Evolutionary conservation across 2,113 vertebrate genomes (phyloP), one percentile per base, ranked within the genome.

Genomic region (Microcebus griseorufus): DNA sequence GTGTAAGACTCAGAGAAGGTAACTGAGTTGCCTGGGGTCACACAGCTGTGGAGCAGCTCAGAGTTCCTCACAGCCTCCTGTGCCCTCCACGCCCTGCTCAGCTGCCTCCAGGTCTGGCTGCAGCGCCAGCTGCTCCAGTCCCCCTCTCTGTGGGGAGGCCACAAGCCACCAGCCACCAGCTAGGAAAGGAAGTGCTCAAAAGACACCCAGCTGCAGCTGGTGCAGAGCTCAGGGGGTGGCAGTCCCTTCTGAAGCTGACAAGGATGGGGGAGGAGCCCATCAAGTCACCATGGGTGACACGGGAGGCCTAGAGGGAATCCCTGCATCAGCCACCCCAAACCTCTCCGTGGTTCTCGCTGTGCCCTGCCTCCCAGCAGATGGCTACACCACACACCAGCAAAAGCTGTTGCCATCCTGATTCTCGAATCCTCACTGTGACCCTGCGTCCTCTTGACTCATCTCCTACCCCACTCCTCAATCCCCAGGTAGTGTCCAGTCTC

Each of bases 101-200:
- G 90, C 62, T 84, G 48, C 48, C 12, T 72, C 37, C 1, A 6
- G 9, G n/a, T 72, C 55, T n/a, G 79, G 42, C 62, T 72, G 32
- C 6, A 48, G 55, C 13, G 13, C 53, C 72, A 85, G 81, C 64
- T 90, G 64, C 69, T 92, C 42, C 34, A 95, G 27, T 45, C 55
- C 78, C 69, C 17, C 34, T 70, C 45, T 70, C 60, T 84, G 75
- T n/a, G 90, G 93, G 60, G 65, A 96, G 27, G 58, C 75, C 86
- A 79, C 62, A 22, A 10, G 58, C 67, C 76, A 91, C 42, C 60
- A 94, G 82, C 72, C 60, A 32, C 23, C 55, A 72, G 76, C 39
- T 23, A 53, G 27, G 39, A 73, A 42, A 78, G 69, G 93, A 95
- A 93, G 85, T 84, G 58, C 84, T 79, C 67, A 23, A 17, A 20